These are phyloP conservation scores for Sebastes jordani DNA, from an alignment of 2,797 vertebrate genomes.

Conservation along the genomic window DNA sequence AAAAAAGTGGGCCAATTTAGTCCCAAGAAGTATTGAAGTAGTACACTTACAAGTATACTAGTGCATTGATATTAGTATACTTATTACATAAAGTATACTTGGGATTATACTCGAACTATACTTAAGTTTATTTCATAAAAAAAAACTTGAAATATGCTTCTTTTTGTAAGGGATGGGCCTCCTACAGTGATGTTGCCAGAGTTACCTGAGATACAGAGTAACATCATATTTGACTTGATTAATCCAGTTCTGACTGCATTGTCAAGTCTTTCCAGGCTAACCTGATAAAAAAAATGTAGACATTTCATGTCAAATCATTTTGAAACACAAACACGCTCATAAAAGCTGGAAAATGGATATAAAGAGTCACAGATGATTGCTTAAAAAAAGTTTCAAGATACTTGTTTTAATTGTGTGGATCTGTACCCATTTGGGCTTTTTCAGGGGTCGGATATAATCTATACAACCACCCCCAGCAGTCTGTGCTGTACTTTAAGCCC, in stretches of 20 bases:
- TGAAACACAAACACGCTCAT: neutral
- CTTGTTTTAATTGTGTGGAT: no score
- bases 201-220: neutral
- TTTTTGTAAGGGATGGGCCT: no score
- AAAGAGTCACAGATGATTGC: neutral
- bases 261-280: neutral
- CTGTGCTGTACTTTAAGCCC: neutral
- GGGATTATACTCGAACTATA: no score
- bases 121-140: no score
- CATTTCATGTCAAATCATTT: neutral
- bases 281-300: neutral
- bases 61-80: no score
- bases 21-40: no score
- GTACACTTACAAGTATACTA: no score
- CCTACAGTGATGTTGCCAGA: neutral
- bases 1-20: no score
- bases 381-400: neutral
- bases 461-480: neutral
- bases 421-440: neutral
- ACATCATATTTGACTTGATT: neutral
- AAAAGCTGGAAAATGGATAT: neutral
- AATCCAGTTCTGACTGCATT: neutral
- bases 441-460: no score
- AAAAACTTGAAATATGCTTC: no score
- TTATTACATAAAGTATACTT: no score